These are phyloP conservation scores for Todus mexicanus DNA, from an alignment of 2,797 vertebrate species.

Conservation along the genomic window DNA sequence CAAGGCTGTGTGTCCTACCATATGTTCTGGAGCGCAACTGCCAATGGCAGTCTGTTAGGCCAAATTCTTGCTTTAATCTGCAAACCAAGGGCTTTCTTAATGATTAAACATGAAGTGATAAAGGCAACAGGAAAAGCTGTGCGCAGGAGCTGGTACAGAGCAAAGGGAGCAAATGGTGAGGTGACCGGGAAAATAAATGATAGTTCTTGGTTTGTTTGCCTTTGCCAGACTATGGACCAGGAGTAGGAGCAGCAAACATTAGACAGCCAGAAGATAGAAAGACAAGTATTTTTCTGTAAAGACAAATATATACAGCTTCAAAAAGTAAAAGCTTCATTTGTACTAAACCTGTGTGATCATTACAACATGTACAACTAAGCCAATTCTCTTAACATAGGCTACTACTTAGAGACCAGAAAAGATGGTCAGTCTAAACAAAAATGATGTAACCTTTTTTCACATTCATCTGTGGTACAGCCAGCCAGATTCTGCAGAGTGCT, in stretches of 20 bases:
- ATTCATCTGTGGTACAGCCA: neutral
- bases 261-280: neutral
- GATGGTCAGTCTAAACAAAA: neutral
- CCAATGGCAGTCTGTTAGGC: neutral
- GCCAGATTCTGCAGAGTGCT: neutral
- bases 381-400: neutral
- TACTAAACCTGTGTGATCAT: neutral
- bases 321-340: neutral
- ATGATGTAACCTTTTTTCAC: neutral
- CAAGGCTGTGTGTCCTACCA: neutral
- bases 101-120: neutral
- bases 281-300: neutral
- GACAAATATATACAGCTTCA: neutral
- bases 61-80: slow-evolving; percentile 13
- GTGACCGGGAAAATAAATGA: neutral
- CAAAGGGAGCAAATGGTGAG: neutral
- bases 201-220: neutral
- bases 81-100: neutral
- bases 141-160: neutral
- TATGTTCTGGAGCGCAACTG: neutral
- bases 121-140: neutral
- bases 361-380: neutral
- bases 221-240: neutral
- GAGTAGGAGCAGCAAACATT: neutral
- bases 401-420: neutral